Evolutionary conservation across 1,140 invertebrate genomes (phyloP).

Genomic region (Acromyrmex charruanus): DNA sequence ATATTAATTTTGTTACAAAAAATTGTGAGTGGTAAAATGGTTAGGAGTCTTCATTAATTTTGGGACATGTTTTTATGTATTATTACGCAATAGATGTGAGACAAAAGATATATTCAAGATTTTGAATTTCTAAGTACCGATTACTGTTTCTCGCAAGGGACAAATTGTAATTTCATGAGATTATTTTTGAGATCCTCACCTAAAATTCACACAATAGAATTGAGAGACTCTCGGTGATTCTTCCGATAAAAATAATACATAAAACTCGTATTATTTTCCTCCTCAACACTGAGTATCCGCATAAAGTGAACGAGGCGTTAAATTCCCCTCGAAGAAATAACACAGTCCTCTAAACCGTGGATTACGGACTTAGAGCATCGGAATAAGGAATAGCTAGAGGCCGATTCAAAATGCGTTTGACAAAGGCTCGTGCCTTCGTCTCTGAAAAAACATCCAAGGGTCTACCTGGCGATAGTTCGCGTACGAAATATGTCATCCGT

Average conservation of each 20-base stretch:
- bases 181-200: background rate
- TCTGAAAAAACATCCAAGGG: conserved; percentile 77
- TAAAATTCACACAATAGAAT: background rate
- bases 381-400: conserved; percentile 43
- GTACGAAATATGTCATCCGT: conserved; percentile 42
- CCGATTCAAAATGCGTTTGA: conserved; percentile 59
- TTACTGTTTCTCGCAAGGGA: background rate
- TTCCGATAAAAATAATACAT: conserved; percentile 5
- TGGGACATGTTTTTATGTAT: background rate
- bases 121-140: background rate
- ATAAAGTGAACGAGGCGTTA: conserved; percentile 52
- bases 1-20: background rate
- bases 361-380: conserved; percentile 72
- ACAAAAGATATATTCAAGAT: background rate
- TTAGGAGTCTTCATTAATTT: background rate
- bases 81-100: background rate
- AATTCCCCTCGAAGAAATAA: conserved; percentile 74
- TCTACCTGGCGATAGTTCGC: conserved; percentile 66
- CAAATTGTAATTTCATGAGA: background rate
- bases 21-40: background rate
- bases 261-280: conserved; percentile 10
- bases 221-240: background rate
- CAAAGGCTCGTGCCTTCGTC: conserved; percentile 63
- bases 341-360: conserved; percentile 72
- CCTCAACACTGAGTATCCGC: background rate